Percentiles rank a stretch among this genome's conserved stretches.
Conservation (phyloP, 2,888 invertebrate species). For the Trissonchulus latispiculum region DNA sequence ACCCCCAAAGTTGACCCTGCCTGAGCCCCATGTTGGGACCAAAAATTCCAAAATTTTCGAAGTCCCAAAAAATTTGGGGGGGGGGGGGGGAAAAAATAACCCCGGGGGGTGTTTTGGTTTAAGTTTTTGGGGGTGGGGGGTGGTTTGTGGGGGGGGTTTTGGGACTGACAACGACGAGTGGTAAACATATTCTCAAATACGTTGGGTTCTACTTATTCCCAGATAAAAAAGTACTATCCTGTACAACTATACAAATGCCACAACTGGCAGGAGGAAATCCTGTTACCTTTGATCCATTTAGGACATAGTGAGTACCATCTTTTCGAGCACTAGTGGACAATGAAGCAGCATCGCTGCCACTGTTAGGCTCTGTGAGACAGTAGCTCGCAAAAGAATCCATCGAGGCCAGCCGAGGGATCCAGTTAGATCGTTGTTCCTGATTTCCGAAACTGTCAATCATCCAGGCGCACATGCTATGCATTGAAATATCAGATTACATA, state of each 20-base stretch:
- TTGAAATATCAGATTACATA: too few species aligned
- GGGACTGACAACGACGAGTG: too few species aligned
- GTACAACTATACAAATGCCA: not conserved
- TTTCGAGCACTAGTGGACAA: constrained; percentile 49
- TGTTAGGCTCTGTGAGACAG: constrained; percentile 53
- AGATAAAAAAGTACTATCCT: not conserved
- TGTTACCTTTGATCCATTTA: constrained; percentile 52
- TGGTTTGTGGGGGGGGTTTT: too few species aligned
- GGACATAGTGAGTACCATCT: constrained; percentile 50
- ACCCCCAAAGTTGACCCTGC: too few species aligned
- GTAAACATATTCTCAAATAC: too few species aligned
- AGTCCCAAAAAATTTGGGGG: too few species aligned
- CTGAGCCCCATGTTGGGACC: too few species aligned
- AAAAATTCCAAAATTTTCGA: too few species aligned
- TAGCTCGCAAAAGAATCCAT: constrained; percentile 52
- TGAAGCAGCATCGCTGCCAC: constrained; percentile 53
- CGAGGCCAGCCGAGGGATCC: constrained; percentile 49
- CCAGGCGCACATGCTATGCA: constrained; percentile 53
- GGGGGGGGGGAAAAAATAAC: too few species aligned
- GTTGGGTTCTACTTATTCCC: too few species aligned
- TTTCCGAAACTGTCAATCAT: constrained; percentile 54
- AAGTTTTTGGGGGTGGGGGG: too few species aligned
- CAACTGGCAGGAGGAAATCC: not conserved
- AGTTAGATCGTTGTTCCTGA: constrained; percentile 45
- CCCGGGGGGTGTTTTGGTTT: too few species aligned